These are phyloP conservation scores for Gymnarchus niloticus DNA, from an alignment of 2,113 vertebrate species.

Conservation along the genomic window DNA sequence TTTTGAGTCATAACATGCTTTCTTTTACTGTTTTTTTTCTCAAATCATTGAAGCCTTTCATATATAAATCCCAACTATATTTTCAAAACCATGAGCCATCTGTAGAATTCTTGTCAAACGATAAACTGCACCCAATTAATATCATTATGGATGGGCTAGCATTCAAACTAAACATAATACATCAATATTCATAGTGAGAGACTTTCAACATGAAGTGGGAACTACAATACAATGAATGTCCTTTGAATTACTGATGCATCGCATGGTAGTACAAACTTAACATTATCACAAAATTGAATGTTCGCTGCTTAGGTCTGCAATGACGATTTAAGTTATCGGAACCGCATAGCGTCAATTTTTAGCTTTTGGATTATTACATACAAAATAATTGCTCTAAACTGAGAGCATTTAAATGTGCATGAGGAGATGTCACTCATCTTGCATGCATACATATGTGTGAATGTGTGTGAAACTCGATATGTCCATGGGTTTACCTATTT, in stretches of 20 bases:
- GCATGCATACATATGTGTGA: neutral
- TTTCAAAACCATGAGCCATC: neutral
- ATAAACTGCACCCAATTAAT: neutral
- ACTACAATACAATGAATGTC: neutral
- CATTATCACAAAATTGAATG: neutral
- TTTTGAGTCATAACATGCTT: neutral
- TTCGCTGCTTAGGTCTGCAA: neutral
- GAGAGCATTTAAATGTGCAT: neutral
- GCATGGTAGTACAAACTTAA: too few relatives aligned
- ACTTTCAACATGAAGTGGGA: neutral
- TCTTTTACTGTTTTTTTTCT: neutral
- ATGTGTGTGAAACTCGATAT: neutral
- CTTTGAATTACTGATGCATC: neutral
- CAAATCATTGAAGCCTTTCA: neutral
- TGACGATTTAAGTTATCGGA: neutral
- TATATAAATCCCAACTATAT: neutral
- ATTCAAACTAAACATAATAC: neutral
- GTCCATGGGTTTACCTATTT: neutral
- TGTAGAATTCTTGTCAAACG: neutral
- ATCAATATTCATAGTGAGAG: neutral
- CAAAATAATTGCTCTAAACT: neutral
- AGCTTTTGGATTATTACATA: neutral
- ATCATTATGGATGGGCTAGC: neutral
- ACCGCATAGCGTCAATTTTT: neutral
- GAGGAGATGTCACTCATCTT: neutral